A percentile compares a stretch with the other conserved stretches of the same genome.
Evolutionary conservation across 2,113 vertebrate genomes (phyloP).

Genomic region (Brachypodius melanocephalos): DNA sequence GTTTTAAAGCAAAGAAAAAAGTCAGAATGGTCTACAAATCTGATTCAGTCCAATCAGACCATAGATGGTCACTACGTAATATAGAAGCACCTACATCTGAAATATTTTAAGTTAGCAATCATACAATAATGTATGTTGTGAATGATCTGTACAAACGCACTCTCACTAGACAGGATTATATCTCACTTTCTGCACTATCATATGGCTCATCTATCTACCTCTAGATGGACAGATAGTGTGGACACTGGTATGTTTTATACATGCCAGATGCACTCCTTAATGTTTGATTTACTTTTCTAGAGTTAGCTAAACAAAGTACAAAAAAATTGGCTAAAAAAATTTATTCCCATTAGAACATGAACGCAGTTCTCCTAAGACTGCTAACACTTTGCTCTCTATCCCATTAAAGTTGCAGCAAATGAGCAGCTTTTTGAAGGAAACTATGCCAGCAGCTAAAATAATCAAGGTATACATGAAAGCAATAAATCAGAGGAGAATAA

Average conservation of each 20-base stretch:
- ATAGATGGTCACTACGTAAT: background rate
- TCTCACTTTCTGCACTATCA: background rate
- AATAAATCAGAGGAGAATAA: background rate
- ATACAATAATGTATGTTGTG: background rate
- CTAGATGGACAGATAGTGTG: background rate
- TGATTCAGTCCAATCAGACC: background rate
- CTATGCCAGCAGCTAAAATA: constrained; percentile 3
- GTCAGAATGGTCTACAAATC: background rate
- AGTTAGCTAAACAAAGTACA: background rate
- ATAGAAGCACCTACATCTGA: background rate
- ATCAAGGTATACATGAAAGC: constrained; percentile 58
- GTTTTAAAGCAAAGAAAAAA: background rate
- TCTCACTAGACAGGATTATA: background rate
- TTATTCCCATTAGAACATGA: background rate
- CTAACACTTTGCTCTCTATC: background rate
- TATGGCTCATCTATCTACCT: fast-evolving
- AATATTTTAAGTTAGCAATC: background rate
- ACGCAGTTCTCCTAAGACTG: background rate
- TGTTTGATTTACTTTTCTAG: background rate
- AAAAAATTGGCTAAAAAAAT: background rate
- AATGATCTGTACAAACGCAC: background rate
- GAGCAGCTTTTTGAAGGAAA: constrained; percentile 2
- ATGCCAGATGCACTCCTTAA: background rate
- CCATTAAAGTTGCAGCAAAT: constrained; percentile 24
- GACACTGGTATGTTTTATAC: background rate